Evolutionary conservation across 1,140 invertebrate genomes (phyloP).

Genomic region (Drosophila baimaii): DNA sequence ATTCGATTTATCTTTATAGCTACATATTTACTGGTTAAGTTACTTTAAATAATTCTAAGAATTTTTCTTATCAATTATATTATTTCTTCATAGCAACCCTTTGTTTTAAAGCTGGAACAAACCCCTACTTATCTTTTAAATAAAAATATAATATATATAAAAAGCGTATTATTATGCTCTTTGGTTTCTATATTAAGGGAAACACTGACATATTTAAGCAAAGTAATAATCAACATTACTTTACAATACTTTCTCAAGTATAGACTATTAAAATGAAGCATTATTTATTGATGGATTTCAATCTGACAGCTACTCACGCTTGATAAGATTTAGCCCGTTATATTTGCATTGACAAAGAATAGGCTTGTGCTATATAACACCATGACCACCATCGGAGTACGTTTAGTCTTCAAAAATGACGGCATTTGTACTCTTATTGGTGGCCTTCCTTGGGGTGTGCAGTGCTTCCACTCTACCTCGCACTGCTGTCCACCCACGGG

Average conservation of each 20-base stretch:
- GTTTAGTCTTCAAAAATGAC: slow-evolving; percentile 31
- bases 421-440: slow-evolving; percentile 1
- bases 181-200: too few species aligned
- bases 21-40: too few species aligned
- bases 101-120: too few species aligned
- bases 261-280: background rate
- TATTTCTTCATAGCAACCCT: too few species aligned
- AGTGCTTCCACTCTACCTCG: slow-evolving; percentile 17
- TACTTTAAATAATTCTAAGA: too few species aligned
- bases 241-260: background rate
- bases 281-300: slow-evolving; percentile 7
- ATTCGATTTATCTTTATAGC: too few species aligned
- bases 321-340: slow-evolving; percentile 26
- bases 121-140: too few species aligned
- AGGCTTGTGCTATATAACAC: slow-evolving; percentile 10
- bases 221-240: background rate
- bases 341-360: slow-evolving; percentile 31
- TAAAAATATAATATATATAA: too few species aligned
- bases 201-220: too few species aligned
- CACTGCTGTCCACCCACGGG: slow-evolving; percentile 23
- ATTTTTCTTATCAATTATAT: too few species aligned
- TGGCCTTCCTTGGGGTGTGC: slow-evolving; percentile 14
- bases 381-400: background rate
- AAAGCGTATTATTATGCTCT: too few species aligned
- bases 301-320: background rate